These are phyloP conservation scores for Drosophila rellima DNA, from an alignment of 2,888 invertebrate genomes.

Conservation along the genomic window DNA sequence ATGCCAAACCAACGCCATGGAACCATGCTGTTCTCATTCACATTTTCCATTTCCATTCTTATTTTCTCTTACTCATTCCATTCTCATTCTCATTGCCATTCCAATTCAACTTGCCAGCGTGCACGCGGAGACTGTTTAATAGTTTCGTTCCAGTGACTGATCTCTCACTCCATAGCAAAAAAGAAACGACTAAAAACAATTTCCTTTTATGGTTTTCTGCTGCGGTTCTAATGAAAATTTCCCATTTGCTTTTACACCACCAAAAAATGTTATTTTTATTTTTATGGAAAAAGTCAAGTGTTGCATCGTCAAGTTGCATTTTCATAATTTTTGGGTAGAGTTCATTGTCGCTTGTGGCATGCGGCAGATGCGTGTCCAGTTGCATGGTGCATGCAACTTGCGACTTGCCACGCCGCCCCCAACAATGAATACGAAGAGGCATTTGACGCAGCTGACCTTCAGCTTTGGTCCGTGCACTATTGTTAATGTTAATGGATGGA, in stretches of 20 bases:
- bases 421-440: conserved; percentile 52
- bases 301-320: conserved; percentile 14
- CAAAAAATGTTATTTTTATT: background rate
- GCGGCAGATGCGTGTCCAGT: conserved; percentile 33
- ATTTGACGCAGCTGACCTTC: conserved; percentile 72
- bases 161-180: conserved; percentile 41
- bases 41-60: conserved; percentile 28
- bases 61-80: conserved; percentile 26
- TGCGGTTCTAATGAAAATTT: conserved; percentile 45
- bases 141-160: conserved; percentile 75
- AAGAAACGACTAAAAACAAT: conserved; percentile 55
- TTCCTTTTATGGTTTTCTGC: conserved; percentile 65
- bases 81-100: conserved; percentile 35
- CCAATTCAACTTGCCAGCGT: conserved; percentile 48
- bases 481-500: conserved; percentile 28
- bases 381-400: conserved; percentile 17
- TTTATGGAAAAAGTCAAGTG: conserved; percentile 12
- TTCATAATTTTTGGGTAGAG: conserved; percentile 24
- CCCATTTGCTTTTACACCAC: conserved; percentile 27
- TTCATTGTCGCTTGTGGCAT: conserved; percentile 45
- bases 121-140: conserved; percentile 34
- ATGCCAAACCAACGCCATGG: conserved; percentile 5
- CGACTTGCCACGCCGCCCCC: conserved; percentile 26
- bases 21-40: conserved; percentile 40
- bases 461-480: conserved; percentile 7